Conservation (phyloP, 2,797 vertebrate species). For the Paedocypris micromegethes region DNA sequence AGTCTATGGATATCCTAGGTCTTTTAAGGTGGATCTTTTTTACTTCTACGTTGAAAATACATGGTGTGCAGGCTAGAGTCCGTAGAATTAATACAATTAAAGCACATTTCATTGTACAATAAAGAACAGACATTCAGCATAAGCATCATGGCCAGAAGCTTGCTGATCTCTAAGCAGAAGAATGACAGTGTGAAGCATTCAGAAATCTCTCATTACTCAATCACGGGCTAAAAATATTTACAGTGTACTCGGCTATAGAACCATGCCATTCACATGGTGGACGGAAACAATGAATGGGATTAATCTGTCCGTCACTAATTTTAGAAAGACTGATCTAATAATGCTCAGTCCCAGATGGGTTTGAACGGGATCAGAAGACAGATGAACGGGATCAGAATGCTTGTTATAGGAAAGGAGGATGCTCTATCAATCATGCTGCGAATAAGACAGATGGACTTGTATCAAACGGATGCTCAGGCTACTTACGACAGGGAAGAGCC, state of each 20-base stretch:
- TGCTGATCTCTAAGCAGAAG: conserved; percentile 40
- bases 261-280: no score
- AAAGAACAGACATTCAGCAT: conserved; percentile 20
- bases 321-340: no score
- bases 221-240: not conserved
- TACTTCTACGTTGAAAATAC: no score
- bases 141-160: conserved; percentile 28
- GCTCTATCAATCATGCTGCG: conserved; percentile 20
- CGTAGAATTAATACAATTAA: not conserved
- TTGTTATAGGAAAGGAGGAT: conserved; percentile 8
- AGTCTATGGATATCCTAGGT: no score
- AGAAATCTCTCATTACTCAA: conserved; percentile 35
- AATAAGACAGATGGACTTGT: conserved; percentile 13
- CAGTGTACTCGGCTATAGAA: no score
- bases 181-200: conserved; percentile 42
- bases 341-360: no score
- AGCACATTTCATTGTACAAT: conserved; percentile 25
- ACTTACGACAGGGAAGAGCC: conserved; percentile 62
- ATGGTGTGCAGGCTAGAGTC: no score
- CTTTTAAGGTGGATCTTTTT: no score
- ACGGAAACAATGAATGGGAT: no score
- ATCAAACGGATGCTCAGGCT: conserved; percentile 41
- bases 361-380: no score
- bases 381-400: no score
- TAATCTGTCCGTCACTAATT: no score